Percentiles rank a stretch among this genome's conserved stretches.
Conservation (phyloP, 2,888 invertebrate genomes). For the Chironomus riparius region DNA sequence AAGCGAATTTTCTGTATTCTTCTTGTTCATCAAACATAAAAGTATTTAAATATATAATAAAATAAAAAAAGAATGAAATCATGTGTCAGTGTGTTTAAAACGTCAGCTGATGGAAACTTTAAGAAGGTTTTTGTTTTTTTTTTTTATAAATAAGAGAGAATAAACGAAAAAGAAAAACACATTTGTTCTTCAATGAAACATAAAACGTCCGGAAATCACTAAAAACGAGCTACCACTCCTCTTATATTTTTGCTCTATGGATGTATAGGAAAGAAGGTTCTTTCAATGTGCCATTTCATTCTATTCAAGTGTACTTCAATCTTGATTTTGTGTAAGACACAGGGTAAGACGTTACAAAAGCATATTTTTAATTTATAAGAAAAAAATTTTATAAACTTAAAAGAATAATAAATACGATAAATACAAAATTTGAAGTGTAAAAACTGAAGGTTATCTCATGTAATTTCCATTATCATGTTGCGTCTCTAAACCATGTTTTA, state of each 20-base stretch:
- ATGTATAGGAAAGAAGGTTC: not conserved
- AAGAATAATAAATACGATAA: not conserved
- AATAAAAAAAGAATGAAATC: not conserved
- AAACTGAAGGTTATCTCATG: not conserved
- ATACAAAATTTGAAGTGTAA: not conserved
- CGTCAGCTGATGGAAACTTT: not conserved
- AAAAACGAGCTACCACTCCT: constrained; percentile 33
- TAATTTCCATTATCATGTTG: not conserved
- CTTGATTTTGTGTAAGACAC: not conserved
- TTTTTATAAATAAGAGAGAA: not conserved
- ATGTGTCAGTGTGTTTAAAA: not conserved
- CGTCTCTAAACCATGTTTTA: not conserved
- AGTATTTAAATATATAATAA: no score
- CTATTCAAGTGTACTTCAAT: not conserved
- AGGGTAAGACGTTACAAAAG: not conserved
- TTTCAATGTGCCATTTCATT: not conserved
- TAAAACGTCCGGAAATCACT: constrained; percentile 33
- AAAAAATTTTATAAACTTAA: not conserved
- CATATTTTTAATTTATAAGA: no score
- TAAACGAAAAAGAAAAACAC: not conserved
- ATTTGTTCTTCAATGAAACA: constrained; percentile 29
- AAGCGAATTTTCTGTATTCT: not conserved
- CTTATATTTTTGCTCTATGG: constrained; percentile 2
- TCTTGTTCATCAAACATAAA: no score
- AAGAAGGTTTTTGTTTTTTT: not conserved